Base-by-base conservation (phyloP, 2,888 invertebrate species). In the Harpagoxenus sublaevis region DNA sequence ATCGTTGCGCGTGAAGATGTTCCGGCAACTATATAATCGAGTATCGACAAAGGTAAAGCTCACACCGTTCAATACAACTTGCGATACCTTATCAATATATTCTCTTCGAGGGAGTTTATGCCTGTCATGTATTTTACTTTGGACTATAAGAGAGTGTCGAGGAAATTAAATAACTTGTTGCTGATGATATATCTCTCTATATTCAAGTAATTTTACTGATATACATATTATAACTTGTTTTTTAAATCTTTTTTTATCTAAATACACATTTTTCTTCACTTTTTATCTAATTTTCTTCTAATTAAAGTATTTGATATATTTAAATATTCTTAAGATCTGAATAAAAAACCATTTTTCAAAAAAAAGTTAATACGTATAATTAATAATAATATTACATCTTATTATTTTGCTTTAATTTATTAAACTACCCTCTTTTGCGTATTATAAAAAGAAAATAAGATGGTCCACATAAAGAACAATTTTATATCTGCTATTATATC, bases 21-120 rank as follows among this genome's bases (percentile, higher is more conserved):
- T 79, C 48, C 48, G 18, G 35, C 39, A 79, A 39, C 57, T 79
- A 70, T 79, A 70, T 79, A 79, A 79, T 48, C 71, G 48, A 60
- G 28, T 57, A 60, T 79, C 12, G 79, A 51, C 79, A 48, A 71
- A 71, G 28, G 60, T 48, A 79, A 35, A 79, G 60, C 79, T 60
- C 48, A 28, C 18, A 12, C 35, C 23, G 12, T 48, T 23, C 42
- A 70, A 45, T 6, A 71, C n/a, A 60, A 60, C 60, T 71, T 35
- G 42, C 42, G 12, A 55, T 42, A 53, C 3, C 35, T 79, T 79
- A 70, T 45, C 48, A 60, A 60, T 31, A 23, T 60, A 28, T 0
- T 70, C 35, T 35, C 57, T 78, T 66, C 2, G n/a, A 53, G 18
- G 3, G 3, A 53, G 42, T 78, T 39, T 42, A 23, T 35, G 5